A percentile compares a stretch with the other conserved stretches of the same genome.
Conservation (phyloP, 2,888 invertebrate species). For the Sipha maydis region DNA sequence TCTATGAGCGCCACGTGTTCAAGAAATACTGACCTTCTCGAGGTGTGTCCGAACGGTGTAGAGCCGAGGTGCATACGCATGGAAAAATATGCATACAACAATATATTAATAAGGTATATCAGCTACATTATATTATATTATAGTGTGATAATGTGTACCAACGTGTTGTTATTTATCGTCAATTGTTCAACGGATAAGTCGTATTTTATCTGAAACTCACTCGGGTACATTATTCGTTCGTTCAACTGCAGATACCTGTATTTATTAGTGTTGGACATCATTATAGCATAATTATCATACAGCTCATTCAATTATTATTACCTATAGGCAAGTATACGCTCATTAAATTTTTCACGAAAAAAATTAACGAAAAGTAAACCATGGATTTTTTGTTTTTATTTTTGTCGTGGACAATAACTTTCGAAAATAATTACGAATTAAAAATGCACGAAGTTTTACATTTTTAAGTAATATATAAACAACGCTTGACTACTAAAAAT, state of each 20-base stretch:
- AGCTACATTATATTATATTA: too few relatives aligned
- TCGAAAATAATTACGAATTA: constrained; percentile 40
- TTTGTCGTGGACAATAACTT: neutral
- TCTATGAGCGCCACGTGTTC: neutral
- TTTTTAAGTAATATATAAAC: constrained; percentile 8
- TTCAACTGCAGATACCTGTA: neutral
- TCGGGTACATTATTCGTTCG: neutral
- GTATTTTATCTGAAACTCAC: neutral
- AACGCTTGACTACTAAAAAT: constrained; percentile 1
- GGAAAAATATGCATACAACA: too few relatives aligned
- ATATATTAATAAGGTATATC: too few relatives aligned
- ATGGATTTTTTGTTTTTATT: neutral
- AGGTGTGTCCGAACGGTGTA: constrained; percentile 7
- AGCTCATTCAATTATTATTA: neutral
- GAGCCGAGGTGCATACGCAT: too few relatives aligned
- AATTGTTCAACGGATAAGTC: too few relatives aligned
- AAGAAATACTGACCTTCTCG: constrained; percentile 4
- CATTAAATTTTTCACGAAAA: neutral
- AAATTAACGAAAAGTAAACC: neutral
- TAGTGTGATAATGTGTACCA: neutral
- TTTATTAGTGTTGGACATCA: too few relatives aligned
- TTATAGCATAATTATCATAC: too few relatives aligned
- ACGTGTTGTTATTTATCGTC: neutral
- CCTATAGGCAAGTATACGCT: neutral
- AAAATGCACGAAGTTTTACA: constrained; percentile 40